Evolutionary conservation across 2,113 vertebrate genomes (phyloP).

Genomic region (Heptranchias perlo): DNA sequence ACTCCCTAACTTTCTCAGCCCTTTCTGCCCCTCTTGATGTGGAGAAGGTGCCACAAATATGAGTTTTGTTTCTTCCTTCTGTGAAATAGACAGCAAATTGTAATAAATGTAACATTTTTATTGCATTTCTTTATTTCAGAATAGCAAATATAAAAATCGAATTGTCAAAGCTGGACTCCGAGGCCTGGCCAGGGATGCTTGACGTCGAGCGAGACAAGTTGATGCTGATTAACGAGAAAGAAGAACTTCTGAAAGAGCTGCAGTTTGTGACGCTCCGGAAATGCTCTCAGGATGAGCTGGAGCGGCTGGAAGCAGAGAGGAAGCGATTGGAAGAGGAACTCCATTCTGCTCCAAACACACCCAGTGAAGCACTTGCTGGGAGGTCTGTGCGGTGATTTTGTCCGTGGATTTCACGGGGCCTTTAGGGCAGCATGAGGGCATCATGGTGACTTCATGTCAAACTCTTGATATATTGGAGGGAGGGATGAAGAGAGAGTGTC

Average conservation of each 20-base stretch:
- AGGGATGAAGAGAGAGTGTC: not conserved
- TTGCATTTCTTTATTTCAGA: conserved; percentile 49
- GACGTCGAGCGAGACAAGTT: conserved; percentile 72
- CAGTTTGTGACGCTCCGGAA: conserved; percentile 65
- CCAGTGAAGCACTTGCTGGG: conserved; percentile 66
- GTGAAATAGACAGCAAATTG: not conserved
- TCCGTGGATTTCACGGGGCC: not conserved
- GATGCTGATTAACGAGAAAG: conserved; percentile 73
- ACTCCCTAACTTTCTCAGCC: not conserved
- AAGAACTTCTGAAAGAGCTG: conserved; percentile 74
- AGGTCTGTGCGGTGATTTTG: conserved; percentile 51
- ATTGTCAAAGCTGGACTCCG: conserved; percentile 67
- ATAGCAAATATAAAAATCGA: conserved; percentile 79
- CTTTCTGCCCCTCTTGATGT: not conserved
- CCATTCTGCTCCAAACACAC: conserved; percentile 54
- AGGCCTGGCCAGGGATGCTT: conserved; percentile 68
- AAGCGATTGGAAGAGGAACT: conserved; percentile 69
- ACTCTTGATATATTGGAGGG: not conserved
- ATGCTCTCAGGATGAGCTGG: conserved; percentile 60
- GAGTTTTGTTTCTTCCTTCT: too few relatives aligned
- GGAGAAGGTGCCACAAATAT: not conserved
- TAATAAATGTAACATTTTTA: not conserved
- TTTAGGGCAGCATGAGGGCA: not conserved
- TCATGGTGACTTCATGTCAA: not conserved
- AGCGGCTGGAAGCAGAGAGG: conserved; percentile 63